Conservation (phyloP, 2,888 invertebrate species). For the Prionchulus punctatus region DNA sequence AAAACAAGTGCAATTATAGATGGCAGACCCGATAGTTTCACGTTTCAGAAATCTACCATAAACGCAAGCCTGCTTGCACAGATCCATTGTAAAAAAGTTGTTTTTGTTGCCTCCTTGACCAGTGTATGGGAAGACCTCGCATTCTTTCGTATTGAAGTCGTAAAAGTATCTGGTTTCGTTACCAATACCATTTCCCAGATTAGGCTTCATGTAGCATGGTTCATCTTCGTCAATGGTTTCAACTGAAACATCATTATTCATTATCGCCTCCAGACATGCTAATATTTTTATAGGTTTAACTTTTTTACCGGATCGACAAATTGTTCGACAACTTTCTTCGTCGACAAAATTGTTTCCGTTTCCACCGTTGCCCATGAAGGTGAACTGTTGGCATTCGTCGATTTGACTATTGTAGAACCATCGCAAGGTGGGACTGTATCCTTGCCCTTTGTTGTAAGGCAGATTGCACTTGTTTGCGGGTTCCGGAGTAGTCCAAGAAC, state of each 20-base stretch:
- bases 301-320: not conserved
- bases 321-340: constrained; percentile 16
- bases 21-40: too few relatives aligned
- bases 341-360: constrained; percentile 22
- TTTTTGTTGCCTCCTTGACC: constrained; percentile 28
- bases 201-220: constrained; percentile 23
- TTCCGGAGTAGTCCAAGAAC: too few relatives aligned
- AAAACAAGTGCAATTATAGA: too few relatives aligned
- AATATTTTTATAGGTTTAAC: too few relatives aligned
- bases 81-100: constrained; percentile 25
- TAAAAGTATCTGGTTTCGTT: constrained; percentile 23
- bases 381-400: constrained; percentile 2
- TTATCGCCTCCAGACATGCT: too few relatives aligned
- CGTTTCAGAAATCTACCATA: too few relatives aligned
- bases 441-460: constrained; percentile 16
- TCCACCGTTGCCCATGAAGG: constrained; percentile 8
- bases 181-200: constrained; percentile 24
- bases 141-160: constrained; percentile 21
- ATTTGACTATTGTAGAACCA: not conserved
- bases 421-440: not conserved
- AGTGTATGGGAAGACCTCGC: constrained; percentile 22
- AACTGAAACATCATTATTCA: not conserved
- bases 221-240: constrained; percentile 17
- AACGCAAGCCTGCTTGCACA: constrained; percentile 24
- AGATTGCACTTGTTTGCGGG: constrained; percentile 8